Evolutionary conservation across 2,797 vertebrate genomes (phyloP), one percentile per base, ranked within the genome.

Genomic region (Meriones psammophilus): DNA sequence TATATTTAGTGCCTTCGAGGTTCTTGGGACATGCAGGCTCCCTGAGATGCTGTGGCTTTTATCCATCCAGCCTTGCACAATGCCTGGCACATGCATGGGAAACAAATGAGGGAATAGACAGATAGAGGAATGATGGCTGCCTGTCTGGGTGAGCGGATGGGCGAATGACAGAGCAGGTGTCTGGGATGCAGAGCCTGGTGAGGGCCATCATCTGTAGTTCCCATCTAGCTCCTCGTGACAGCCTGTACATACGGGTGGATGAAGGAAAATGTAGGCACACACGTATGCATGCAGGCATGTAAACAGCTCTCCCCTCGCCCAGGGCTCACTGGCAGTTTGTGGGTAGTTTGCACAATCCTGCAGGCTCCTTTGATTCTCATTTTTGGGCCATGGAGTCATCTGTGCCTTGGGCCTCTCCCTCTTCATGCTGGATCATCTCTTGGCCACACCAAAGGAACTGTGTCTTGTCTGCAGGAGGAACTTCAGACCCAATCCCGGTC

Each of bases 351-450:
- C 91, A 97, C 97, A 98, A 98, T 97, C 95, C 88, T 91, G 96
- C 89, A 97, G 96, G 96, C 97, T 98, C 96, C 97, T 95, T 94
- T 42, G 94, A 97, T 66, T 90, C 96, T 94, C 96, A 96, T 98
- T 98, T 98, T 97, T 97, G 84, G 93, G 95, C 89, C 85, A 90
- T 98, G 97, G 98, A 97, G 96, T 97, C 98, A 97, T 96, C 96
- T 85, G 80, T 94, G 95, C 87, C 5, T 30, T n/a, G 80, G 81
- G 97, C 60, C 46, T 95, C 95, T 97, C 97, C 98, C 94, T 94
- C 39, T 73, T 97, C 94, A 94, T 64, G 73, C 95, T 95, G 96
- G 92, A 78, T 93, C 60, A 93, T 97, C 95, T 97, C 91, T 94
- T 97, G 90, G 94, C 97, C 98, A 92, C 95, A 93, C 86, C 91